Percentiles rank a stretch among this genome's conserved stretches.
These are phyloP conservation scores for Neosilurus mollespiculum DNA, from an alignment of 2,797 vertebrate species.

Conservation along the genomic window DNA sequence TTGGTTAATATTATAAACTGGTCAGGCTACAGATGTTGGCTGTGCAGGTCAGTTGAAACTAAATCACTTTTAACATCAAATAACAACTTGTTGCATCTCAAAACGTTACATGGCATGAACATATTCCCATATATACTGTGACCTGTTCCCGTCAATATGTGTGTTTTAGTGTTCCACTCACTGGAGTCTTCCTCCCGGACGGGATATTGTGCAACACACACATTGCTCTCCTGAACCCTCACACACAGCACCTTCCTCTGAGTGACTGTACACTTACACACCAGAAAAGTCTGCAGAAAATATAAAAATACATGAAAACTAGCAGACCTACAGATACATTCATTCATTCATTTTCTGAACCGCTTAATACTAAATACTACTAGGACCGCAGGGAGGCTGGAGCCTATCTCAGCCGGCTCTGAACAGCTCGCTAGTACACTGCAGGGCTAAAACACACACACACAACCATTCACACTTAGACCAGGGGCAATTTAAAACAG, in stretches of 20 bases:
- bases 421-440: too few species aligned
- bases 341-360: too few species aligned
- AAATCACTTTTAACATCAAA: neutral
- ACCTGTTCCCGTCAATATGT: neutral
- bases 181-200: slow-evolving; percentile 82
- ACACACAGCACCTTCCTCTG: slow-evolving; percentile 84
- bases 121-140: neutral
- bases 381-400: too few species aligned
- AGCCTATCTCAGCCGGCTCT: too few species aligned
- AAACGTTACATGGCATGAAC: neutral
- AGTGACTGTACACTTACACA: slow-evolving; percentile 80
- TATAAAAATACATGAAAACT: neutral
- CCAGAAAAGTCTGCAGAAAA: slow-evolving; percentile 80
- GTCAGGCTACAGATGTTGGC: neutral
- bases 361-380: too few species aligned
- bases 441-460: too few species aligned
- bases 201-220: slow-evolving; percentile 79
- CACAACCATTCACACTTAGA: too few species aligned
- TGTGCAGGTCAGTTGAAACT: neutral
- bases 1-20: neutral
- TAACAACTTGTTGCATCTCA: neutral
- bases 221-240: slow-evolving; percentile 72
- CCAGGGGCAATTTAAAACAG: too few species aligned
- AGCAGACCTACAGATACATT: neutral
- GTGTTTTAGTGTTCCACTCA: slow-evolving; percentile 64